Conservation (phyloP, 2,113 vertebrate genomes). For the Hippocampus mohnikei region DNA sequence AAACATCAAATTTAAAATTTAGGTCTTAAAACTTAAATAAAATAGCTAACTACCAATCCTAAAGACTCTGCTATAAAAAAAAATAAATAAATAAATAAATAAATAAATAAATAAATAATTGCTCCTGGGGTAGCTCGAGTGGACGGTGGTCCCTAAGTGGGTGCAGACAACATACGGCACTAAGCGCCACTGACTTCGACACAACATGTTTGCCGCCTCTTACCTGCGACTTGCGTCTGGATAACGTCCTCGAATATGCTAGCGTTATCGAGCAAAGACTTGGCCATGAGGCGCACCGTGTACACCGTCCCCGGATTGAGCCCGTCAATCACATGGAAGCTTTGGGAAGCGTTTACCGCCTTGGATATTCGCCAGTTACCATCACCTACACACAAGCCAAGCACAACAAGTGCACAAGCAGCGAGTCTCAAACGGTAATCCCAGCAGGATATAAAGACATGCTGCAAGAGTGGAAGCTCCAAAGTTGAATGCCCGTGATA, state of each 20-base stretch:
- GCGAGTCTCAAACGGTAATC: slow-evolving; percentile 20
- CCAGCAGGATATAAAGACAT: neutral
- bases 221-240: slow-evolving; percentile 89
- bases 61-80: too few relatives aligned
- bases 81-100: too few relatives aligned
- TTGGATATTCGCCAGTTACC: slow-evolving; percentile 81
- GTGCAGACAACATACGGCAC: slow-evolving; percentile 8
- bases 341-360: slow-evolving; percentile 83
- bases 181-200: slow-evolving; percentile 21
- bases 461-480: neutral
- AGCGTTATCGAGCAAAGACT: slow-evolving; percentile 85
- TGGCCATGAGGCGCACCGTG: slow-evolving; percentile 85
- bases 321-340: slow-evolving; percentile 81
- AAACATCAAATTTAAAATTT: too few relatives aligned
- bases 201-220: slow-evolving; percentile 53
- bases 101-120: neutral
- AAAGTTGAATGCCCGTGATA: neutral
- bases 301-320: slow-evolving; percentile 83
- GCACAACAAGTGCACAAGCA: slow-evolving; percentile 75
- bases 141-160: too few relatives aligned
- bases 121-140: too few relatives aligned
- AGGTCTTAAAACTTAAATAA: too few relatives aligned
- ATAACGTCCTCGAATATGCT: slow-evolving; percentile 95
- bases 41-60: too few relatives aligned
- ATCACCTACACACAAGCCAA: slow-evolving; percentile 78